phyloP scores from a whole-genome alignment of 64 coral and sea anemone species.

The Hydrozoanthus tunicans region DNA sequence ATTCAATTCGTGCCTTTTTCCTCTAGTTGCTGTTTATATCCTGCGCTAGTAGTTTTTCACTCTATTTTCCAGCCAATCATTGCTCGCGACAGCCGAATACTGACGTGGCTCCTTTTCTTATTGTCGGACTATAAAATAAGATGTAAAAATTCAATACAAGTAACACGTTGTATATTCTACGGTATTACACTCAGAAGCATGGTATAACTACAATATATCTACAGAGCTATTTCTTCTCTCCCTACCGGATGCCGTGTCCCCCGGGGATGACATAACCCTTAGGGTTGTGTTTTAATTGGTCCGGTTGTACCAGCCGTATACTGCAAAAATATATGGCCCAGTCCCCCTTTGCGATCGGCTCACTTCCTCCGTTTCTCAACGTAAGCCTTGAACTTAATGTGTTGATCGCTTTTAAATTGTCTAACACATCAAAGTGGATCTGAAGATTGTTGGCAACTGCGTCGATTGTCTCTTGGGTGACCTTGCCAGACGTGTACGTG shows the following conservation, averaged over 20 bases:
- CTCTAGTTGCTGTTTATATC: too few species aligned
- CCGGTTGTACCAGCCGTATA: conserved; percentile 76
- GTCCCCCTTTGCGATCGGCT: conserved; percentile 46
- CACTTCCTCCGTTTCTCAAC: conserved; percentile 56
- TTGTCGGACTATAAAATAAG: too few species aligned
- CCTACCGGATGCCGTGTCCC: conserved; percentile 61
- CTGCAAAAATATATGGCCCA: conserved; percentile 91
- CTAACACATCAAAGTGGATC: conserved; percentile 72
- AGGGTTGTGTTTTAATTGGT: conserved; percentile 72
- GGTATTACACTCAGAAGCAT: too few species aligned
- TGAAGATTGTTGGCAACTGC: conserved; percentile 65
- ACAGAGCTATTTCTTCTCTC: too few species aligned
- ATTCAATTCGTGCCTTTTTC: too few species aligned
- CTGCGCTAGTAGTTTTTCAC: too few species aligned
- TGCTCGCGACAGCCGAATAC: too few species aligned
- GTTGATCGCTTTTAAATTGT: conserved; percentile 29
- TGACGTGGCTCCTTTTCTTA: too few species aligned
- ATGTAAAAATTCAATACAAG: too few species aligned
- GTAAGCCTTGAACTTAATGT: conserved; percentile 62
- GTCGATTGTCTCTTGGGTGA: conserved; percentile 58
- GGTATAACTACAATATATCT: not conserved
- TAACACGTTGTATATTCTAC: too few species aligned
- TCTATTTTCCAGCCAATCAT: too few species aligned
- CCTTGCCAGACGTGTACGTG: not conserved
- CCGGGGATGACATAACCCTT: conserved; percentile 83